Conservation (phyloP, 2,888 invertebrate species). For the Eremobia ochroleuca region DNA sequence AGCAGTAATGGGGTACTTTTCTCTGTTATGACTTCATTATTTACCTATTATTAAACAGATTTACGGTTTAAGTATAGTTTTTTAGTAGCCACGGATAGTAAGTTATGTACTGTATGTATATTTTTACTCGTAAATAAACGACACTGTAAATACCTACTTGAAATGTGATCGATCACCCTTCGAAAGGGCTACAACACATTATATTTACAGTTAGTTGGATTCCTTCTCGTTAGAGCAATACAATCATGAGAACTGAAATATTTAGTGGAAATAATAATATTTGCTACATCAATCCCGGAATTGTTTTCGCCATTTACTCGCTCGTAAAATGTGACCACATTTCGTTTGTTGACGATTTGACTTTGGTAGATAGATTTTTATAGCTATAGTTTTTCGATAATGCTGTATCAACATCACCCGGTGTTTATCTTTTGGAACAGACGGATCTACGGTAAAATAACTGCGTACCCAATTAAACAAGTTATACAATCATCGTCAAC, state of each 20-base stretch:
- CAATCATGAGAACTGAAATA: no score
- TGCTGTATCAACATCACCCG: neutral
- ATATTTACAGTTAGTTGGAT: neutral
- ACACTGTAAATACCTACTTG: neutral
- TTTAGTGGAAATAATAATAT: no score
- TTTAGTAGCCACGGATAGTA: neutral
- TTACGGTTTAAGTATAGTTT: neutral
- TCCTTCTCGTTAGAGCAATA: neutral
- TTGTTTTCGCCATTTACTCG: no score
- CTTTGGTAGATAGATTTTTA: neutral
- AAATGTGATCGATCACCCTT: neutral
- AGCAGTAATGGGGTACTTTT: constrained; percentile 24
- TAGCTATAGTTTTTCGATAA: neutral
- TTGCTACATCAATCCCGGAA: no score
- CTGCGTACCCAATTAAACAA: neutral
- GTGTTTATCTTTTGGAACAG: neutral
- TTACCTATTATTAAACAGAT: neutral
- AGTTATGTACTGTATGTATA: neutral
- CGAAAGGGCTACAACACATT: neutral
- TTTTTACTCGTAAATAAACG: neutral
- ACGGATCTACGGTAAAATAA: no score
- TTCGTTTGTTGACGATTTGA: no score
- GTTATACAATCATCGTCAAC: neutral
- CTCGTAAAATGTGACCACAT: no score
- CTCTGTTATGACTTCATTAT: constrained; percentile 15